Evolutionary conservation across 2,113 vertebrate genomes (phyloP).

Genomic region (Nymphicus hollandicus): DNA sequence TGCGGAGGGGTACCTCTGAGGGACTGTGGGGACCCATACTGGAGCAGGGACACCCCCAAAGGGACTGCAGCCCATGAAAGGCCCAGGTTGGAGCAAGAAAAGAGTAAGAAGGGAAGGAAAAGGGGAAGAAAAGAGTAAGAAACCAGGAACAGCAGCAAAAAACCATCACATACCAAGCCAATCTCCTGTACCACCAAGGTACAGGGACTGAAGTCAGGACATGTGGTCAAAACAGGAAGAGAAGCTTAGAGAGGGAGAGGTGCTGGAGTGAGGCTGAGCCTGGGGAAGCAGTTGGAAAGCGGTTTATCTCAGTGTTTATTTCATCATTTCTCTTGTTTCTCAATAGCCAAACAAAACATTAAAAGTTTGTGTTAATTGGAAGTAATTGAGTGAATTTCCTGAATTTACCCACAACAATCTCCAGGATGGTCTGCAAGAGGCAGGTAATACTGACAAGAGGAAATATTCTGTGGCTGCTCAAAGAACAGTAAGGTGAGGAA

Average conservation of each 20-base stretch:
- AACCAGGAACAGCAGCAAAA: background rate
- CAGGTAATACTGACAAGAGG: accelerated
- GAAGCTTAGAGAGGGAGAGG: background rate
- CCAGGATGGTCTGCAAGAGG: background rate
- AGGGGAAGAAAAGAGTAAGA: background rate
- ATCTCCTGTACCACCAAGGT: accelerated
- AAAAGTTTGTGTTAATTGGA: background rate
- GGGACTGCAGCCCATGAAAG: background rate
- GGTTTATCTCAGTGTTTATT: accelerated
- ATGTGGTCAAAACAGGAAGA: background rate
- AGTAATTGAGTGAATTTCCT: background rate
- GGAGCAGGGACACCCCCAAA: background rate
- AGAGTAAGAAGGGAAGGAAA: background rate
- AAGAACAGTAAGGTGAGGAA: background rate
- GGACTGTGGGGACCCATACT: background rate
- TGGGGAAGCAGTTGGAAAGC: background rate
- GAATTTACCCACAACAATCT: background rate
- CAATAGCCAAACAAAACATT: background rate
- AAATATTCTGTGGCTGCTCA: background rate
- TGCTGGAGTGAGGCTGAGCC: background rate
- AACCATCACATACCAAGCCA: background rate
- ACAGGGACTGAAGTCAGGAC: background rate
- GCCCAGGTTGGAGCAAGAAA: background rate
- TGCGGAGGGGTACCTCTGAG: background rate
- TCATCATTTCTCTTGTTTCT: background rate